Base-by-base conservation (phyloP, 2,797 vertebrate species). In the Uromys caudimaculatus region DNA sequence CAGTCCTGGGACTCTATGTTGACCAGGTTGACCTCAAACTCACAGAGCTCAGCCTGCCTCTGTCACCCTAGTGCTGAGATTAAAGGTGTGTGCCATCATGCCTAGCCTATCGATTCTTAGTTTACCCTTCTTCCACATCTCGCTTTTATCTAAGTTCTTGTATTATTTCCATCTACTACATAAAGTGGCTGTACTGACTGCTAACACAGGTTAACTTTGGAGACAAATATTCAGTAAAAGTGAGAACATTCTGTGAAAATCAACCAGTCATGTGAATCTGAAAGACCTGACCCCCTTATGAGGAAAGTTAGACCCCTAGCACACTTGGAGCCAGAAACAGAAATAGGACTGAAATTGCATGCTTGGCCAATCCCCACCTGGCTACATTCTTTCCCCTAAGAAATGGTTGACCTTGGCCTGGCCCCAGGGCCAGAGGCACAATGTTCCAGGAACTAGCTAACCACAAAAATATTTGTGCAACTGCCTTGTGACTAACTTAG, bases 91-190 rank as follows among this genome's bases (percentile, higher is more conserved):
- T 64, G 29, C 1, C 41, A 23, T 62, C 82, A 47, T 13, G 6
- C 58, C 82, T 17, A 35, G 41, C 29, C 21, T 50, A 84, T 76
- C 76, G 78, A 38, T 91, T 90, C 35, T 93, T 83, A 86, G 73
- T 69, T 86, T 83, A 92, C 41, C 62, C 83, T 73, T 75, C 62
- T 73, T 75, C 62, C 64, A 78, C 35, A 87, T 83, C 92, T 82
- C 77, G 73, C 64, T 69, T 47, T 85, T 85, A 56, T 32, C 71
- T 75, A 11, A 79, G 50, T 24, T 94, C 29, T 6, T 81, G 56
- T 16, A 17, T 89, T 92, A 92, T 92, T 95, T 93, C 73, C 6
- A 82, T 54, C 69, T 91, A 69, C 76, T 94, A 76, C 38, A 79
- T 87, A 69, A 90, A 27, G 44, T 44, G 27, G 35, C 19, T 93